Percentiles rank a stretch among this genome's conserved stretches.
phyloP scores from a whole-genome alignment of 64 coral and sea anemone genomes.

The Astreopora myriophthalma region DNA sequence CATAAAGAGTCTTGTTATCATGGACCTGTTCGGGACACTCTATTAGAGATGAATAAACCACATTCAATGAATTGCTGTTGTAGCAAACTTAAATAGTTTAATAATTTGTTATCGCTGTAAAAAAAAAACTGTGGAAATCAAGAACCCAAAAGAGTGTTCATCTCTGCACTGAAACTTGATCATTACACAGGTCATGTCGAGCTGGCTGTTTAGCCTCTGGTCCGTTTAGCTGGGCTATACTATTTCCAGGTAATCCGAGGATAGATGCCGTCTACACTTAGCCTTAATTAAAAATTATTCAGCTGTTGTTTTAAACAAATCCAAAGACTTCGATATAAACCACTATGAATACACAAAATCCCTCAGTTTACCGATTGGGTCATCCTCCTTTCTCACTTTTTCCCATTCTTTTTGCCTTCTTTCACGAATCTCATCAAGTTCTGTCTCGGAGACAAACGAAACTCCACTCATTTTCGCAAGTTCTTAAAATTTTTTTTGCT shows the following conservation, averaged over 20 bases:
- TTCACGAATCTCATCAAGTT: conserved; percentile 77
- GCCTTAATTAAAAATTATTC: too few relatives aligned
- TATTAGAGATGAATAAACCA: neutral
- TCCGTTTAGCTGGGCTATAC: too few relatives aligned
- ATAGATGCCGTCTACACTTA: too few relatives aligned
- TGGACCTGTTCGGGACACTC: conserved; percentile 81
- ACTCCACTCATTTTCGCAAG: conserved; percentile 34
- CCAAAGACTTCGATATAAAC: neutral
- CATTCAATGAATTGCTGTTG: neutral
- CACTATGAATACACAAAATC: neutral
- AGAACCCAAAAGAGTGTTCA: too few relatives aligned
- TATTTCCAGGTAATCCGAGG: too few relatives aligned
- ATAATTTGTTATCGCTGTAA: too few relatives aligned
- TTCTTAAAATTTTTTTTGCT: too few relatives aligned
- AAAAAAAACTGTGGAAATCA: too few relatives aligned
- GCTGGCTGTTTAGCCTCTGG: too few relatives aligned
- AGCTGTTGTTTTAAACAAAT: neutral
- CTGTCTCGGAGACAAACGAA: conserved; percentile 82
- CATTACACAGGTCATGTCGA: too few relatives aligned
- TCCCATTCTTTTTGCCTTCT: conserved; percentile 96
- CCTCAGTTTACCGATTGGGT: conserved; percentile 64
- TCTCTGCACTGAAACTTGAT: too few relatives aligned
- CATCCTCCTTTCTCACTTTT: conserved; percentile 84
- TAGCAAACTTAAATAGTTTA: too few relatives aligned
- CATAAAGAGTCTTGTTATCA: conserved; percentile 84